phyloP scores from a whole-genome alignment of 2,797 vertebrate species.

The Enteromius mattozi region DNA sequence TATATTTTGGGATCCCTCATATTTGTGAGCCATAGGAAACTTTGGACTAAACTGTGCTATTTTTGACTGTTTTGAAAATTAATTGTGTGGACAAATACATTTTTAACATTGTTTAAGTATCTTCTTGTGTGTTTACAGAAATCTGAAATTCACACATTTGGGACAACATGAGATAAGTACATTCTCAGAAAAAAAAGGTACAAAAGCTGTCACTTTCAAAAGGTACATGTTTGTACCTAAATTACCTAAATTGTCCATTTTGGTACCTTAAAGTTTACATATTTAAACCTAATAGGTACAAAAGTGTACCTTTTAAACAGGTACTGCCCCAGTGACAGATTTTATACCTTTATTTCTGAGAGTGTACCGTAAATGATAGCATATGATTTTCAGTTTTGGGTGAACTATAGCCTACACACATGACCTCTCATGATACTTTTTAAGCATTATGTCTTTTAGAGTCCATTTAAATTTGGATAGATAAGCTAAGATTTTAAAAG shows the following conservation, averaged over 20 bases:
- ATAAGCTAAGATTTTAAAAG: not conserved
- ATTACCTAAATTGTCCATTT: too few species aligned
- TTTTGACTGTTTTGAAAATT: not conserved
- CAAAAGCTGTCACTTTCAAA: too few species aligned
- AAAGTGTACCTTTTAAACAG: too few species aligned
- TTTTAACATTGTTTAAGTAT: not conserved
- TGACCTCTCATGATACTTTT: not conserved
- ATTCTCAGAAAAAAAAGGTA: too few species aligned
- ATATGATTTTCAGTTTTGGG: not conserved
- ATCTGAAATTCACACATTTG: not conserved
- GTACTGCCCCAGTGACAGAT: too few species aligned
- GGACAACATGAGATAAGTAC: too few species aligned
- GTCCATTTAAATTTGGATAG: not conserved
- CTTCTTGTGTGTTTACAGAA: not conserved
- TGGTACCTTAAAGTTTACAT: too few species aligned
- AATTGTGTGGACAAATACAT: not conserved
- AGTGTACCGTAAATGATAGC: too few species aligned
- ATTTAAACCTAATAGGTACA: too few species aligned
- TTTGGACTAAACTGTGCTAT: not conserved
- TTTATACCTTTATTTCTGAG: too few species aligned
- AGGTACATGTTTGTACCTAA: too few species aligned
- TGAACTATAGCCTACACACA: not conserved
- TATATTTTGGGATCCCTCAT: not conserved
- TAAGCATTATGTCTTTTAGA: not conserved
- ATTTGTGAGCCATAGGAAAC: not conserved